A percentile compares a stretch with the other conserved stretches of the same genome.
These are phyloP conservation scores for Idris sp. DNA, from an alignment of 1,140 invertebrate genomes.

Conservation along the genomic window DNA sequence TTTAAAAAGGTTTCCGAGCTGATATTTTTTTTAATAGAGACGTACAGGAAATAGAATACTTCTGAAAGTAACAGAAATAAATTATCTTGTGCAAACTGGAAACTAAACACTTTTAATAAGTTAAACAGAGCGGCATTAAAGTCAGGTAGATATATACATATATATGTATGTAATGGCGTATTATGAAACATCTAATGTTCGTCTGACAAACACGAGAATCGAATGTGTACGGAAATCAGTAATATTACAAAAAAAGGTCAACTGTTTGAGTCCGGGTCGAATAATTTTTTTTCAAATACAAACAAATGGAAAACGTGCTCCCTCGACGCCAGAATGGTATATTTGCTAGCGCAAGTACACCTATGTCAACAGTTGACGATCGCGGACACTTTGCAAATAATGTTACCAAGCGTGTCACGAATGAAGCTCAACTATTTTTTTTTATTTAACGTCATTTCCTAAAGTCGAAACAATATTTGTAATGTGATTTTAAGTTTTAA, in stretches of 20 bases:
- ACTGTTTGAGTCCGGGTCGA: conserved; percentile 11
- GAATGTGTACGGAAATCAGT: conserved; percentile 15
- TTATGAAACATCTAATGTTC: conserved; percentile 23
- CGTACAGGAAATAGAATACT: conserved; percentile 3
- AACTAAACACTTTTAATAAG: conserved; percentile 12
- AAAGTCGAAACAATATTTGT: too few species aligned
- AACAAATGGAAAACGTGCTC: conserved; percentile 41
- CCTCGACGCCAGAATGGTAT: conserved; percentile 28
- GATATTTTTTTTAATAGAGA: not conserved
- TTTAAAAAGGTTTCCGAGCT: conserved; percentile 17
- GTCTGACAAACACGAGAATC: conserved; percentile 9
- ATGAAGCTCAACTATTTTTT: too few species aligned
- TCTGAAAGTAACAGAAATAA: conserved; percentile 34
- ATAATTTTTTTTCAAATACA: conserved; percentile 39
- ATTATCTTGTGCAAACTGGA: conserved; percentile 14
- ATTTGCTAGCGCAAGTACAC: conserved; percentile 42
- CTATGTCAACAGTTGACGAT: conserved; percentile 50
- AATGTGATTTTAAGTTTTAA: too few species aligned
- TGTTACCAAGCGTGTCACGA: conserved; percentile 37
- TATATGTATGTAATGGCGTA: not conserved
- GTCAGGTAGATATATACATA: not conserved
- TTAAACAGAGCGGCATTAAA: conserved; percentile 12
- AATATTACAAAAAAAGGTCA: conserved; percentile 33
- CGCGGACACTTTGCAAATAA: conserved; percentile 53
- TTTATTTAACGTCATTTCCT: too few species aligned